Percentiles rank a stretch among this genome's conserved stretches.
Evolutionary conservation across 2,797 vertebrate species (phyloP).

Genomic region (Acanthopagrus latus): DNA sequence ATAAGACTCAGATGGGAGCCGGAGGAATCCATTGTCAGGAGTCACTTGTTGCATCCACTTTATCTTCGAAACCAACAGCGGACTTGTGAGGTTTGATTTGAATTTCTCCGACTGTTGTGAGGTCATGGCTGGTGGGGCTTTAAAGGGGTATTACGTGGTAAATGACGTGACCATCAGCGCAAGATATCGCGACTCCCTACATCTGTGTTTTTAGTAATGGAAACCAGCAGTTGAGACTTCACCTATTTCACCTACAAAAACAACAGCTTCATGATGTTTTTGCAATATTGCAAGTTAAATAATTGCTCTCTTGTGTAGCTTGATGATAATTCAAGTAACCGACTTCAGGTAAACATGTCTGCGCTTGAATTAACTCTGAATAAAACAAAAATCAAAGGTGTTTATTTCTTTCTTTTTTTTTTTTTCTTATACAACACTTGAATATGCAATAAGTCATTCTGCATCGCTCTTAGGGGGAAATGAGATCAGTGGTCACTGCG

Average conservation of each 20-base stretch:
- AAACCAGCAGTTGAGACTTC: constrained; percentile 15
- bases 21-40: constrained; percentile 48
- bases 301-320: neutral
- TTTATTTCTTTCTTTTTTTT: too few species aligned
- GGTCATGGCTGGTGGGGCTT: constrained; percentile 46
- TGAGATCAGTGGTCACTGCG: constrained; percentile 22
- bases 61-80: constrained; percentile 40
- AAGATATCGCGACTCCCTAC: constrained; percentile 15
- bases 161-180: constrained; percentile 30
- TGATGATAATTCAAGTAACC: constrained; percentile 3
- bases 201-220: constrained; percentile 21
- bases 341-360: neutral
- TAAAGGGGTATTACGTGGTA: constrained; percentile 23
- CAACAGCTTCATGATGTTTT: neutral
- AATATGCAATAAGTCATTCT: constrained; percentile 30
- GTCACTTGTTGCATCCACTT: constrained; percentile 44
- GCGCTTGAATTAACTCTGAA: constrained; percentile 11
- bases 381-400: too few species aligned
- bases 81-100: constrained; percentile 51
- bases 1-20: constrained; percentile 73
- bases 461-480: constrained; percentile 42
- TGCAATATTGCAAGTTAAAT: constrained; percentile 19
- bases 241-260: constrained; percentile 5
- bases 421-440: constrained; percentile 8
- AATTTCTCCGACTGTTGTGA: constrained; percentile 48